Evolutionary conservation across 2,113 vertebrate species (phyloP).

Genomic region (Thunnus thynnus): DNA sequence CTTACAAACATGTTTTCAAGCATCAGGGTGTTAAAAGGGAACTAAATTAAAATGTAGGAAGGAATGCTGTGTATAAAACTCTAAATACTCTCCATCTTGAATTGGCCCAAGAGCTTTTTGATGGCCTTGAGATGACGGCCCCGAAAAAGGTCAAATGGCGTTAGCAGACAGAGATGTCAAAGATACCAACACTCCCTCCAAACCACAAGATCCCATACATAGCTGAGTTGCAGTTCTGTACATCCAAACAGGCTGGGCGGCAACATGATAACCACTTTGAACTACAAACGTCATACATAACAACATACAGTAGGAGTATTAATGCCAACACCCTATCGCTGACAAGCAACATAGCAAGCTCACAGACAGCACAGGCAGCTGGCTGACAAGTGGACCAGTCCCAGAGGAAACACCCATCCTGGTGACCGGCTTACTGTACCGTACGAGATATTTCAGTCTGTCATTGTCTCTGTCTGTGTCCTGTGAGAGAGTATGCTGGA

Average conservation of each 20-base stretch:
- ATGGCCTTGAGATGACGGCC: neutral
- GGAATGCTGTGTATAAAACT: slow-evolving; percentile 6
- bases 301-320: slow-evolving; percentile 18
- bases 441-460: slow-evolving; percentile 36
- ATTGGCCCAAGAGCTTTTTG: neutral
- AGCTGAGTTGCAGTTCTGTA: neutral
- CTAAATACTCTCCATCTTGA: neutral
- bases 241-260: neutral
- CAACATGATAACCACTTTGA: neutral
- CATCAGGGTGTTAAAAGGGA: slow-evolving; percentile 24
- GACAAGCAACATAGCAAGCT: slow-evolving; percentile 27
- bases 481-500: slow-evolving; percentile 5
- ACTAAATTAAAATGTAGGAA: neutral
- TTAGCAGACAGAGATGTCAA: slow-evolving; percentile 1
- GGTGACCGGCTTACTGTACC: slow-evolving; percentile 32
- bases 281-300: slow-evolving; percentile 22
- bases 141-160: neutral
- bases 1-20: slow-evolving; percentile 41
- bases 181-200: neutral
- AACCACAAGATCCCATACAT: slow-evolving; percentile 1
- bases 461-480: slow-evolving; percentile 28
- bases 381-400: slow-evolving; percentile 45
- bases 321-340: slow-evolving; percentile 8
- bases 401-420: slow-evolving; percentile 41
- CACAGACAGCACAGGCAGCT: slow-evolving; percentile 40